Conservation (phyloP, 2,797 vertebrate species). For the Acrossocheilus fasciatus region DNA sequence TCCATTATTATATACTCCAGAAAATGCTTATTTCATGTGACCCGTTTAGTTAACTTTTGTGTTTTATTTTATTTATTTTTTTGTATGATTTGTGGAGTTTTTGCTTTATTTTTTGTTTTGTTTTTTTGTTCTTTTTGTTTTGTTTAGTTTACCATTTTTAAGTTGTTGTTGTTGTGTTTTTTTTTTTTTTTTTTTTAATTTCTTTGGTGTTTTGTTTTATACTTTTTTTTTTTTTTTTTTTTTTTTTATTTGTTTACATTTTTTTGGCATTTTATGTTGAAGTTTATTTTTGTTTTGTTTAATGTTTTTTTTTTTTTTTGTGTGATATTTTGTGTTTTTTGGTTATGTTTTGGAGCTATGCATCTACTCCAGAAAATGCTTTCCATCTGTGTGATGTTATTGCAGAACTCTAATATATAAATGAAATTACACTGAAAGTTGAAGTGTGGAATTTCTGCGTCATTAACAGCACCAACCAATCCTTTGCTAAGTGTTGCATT, state of each 20-base stretch:
- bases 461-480: neutral
- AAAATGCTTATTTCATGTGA: neutral
- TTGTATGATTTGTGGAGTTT: neutral
- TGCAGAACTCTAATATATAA: neutral
- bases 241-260: neutral
- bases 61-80: neutral
- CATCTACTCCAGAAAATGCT: neutral
- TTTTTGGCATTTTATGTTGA: neutral
- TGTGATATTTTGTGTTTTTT: neutral
- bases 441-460: neutral
- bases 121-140: too few species aligned
- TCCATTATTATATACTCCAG: neutral
- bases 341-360: neutral
- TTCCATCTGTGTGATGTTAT: neutral
- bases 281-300: neutral
- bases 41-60: neutral
- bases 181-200: too few species aligned
- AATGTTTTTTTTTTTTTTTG: neutral
- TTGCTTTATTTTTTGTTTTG: neutral
- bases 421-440: neutral
- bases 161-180: neutral
- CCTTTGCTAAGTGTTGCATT: neutral
- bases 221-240: neutral
- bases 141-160: too few species aligned
- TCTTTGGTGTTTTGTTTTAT: too few species aligned